Evolutionary conservation across 2,888 invertebrate species (phyloP).

Genomic region (Lissonota sp.): DNA sequence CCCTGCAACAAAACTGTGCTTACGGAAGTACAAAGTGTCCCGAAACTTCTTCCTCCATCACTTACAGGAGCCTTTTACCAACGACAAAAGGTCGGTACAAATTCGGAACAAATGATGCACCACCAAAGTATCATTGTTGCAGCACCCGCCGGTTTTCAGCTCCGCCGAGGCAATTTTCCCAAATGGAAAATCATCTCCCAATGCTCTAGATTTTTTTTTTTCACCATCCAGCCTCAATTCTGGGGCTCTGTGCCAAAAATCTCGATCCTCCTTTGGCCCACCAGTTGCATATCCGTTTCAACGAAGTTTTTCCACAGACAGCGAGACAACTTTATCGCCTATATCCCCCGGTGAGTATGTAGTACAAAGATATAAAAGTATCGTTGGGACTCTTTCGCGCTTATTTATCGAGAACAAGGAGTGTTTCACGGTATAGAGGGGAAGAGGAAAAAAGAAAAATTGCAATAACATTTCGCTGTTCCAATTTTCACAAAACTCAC

Average conservation of each 20-base stretch:
- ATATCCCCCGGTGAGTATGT: background rate
- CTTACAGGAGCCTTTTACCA: background rate
- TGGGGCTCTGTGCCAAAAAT: conserved; percentile 34
- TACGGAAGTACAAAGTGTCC: conserved; percentile 33
- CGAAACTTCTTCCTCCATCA: conserved; percentile 15
- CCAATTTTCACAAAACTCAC: conserved; percentile 3
- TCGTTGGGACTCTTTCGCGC: conserved; percentile 5
- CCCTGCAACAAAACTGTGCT: conserved; percentile 6
- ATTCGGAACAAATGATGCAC: conserved; percentile 4
- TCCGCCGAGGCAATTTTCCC: no score
- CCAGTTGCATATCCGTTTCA: background rate
- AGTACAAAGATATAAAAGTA: conserved; percentile 28
- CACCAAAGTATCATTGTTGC: no score
- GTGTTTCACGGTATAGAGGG: background rate
- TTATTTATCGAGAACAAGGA: conserved; percentile 32
- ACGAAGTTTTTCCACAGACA: background rate
- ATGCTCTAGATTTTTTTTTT: background rate
- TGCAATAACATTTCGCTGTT: conserved; percentile 19
- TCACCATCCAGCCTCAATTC: conserved; percentile 3
- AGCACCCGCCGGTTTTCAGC: no score
- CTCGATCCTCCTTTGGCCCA: conserved; percentile 1
- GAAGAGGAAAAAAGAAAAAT: background rate
- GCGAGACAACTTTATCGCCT: conserved; percentile 5
- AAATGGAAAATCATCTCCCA: background rate
- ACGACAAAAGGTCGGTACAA: conserved; percentile 20